Evolutionary conservation across 2,888 invertebrate genomes (phyloP).

Genomic region (Dermolepida albohirtum): DNA sequence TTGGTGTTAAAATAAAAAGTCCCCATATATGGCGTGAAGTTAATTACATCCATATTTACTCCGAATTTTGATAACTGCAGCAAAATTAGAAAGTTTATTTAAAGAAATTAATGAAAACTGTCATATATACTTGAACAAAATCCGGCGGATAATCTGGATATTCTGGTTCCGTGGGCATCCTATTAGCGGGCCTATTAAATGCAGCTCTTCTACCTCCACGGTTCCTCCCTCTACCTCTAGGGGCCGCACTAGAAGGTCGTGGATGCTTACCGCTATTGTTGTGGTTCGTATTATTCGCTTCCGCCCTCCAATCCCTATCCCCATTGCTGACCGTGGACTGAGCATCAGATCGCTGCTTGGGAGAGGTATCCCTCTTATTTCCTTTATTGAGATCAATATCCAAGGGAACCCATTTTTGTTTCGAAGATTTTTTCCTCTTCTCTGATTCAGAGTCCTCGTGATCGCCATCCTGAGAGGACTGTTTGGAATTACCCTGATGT

Average conservation of each 20-base stretch:
- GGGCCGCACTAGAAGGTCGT: conserved; percentile 57
- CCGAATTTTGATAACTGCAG: conserved; percentile 61
- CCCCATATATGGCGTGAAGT: conserved; percentile 69
- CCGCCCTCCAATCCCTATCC: conserved; percentile 62
- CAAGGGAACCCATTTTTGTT: conserved; percentile 92
- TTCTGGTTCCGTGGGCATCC: conserved; percentile 62
- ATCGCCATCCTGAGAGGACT: conserved; percentile 62
- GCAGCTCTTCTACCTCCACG: conserved; percentile 66
- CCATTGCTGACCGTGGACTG: conserved; percentile 63
- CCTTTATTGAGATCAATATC: conserved; percentile 86
- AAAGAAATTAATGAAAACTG: not conserved
- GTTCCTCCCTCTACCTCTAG: conserved; percentile 66
- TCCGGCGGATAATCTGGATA: conserved; percentile 60
- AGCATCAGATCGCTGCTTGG: conserved; percentile 52
- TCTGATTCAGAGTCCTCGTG: conserved; percentile 64
- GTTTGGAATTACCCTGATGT: conserved; percentile 58
- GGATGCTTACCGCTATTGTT: conserved; percentile 48
- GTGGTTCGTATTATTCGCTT: conserved; percentile 44
- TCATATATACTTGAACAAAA: conserved; percentile 28
- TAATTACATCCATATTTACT: conserved; percentile 52
- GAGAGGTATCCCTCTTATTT: conserved; percentile 73
- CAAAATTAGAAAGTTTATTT: not conserved
- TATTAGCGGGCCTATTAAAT: conserved; percentile 63
- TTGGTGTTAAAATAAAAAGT: conserved; percentile 72
- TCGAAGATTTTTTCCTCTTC: conserved; percentile 66